These are phyloP conservation scores for Lagopus leucura DNA, from an alignment of 2,113 vertebrate species.

Conservation along the genomic window DNA sequence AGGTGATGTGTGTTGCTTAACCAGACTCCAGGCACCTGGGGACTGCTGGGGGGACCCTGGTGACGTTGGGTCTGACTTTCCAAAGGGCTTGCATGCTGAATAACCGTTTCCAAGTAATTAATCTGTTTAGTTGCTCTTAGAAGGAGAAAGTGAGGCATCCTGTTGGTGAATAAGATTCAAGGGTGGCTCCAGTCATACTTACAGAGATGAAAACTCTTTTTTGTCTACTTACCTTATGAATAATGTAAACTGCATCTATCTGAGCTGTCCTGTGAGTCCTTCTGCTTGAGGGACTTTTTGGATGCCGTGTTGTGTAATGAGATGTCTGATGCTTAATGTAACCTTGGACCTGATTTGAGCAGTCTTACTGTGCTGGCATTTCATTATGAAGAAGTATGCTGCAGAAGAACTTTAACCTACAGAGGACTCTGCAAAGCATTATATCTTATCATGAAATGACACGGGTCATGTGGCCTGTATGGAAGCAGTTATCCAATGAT, in stretches of 20 bases:
- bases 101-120: conserved; percentile 39
- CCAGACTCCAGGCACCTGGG: background rate
- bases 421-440: background rate
- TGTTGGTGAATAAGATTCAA: background rate
- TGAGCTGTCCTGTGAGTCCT: background rate
- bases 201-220: background rate
- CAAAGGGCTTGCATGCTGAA: conserved; percentile 56
- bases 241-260: background rate
- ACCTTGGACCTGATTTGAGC: background rate
- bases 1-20: background rate
- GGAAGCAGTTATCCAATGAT: background rate
- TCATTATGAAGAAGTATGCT: background rate
- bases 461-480: background rate
- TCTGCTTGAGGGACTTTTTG: background rate
- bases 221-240: background rate
- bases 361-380: background rate
- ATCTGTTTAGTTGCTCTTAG: conserved; percentile 43
- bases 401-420: background rate
- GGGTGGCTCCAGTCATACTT: background rate
- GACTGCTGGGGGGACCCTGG: background rate
- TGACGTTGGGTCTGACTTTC: background rate
- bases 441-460: background rate
- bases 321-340: background rate
- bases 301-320: background rate
- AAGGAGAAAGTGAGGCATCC: background rate